Percentiles rank a stretch among this genome's conserved stretches.
These are phyloP conservation scores for Zophobas morio DNA, from an alignment of 1,140 invertebrate genomes.

Conservation along the genomic window DNA sequence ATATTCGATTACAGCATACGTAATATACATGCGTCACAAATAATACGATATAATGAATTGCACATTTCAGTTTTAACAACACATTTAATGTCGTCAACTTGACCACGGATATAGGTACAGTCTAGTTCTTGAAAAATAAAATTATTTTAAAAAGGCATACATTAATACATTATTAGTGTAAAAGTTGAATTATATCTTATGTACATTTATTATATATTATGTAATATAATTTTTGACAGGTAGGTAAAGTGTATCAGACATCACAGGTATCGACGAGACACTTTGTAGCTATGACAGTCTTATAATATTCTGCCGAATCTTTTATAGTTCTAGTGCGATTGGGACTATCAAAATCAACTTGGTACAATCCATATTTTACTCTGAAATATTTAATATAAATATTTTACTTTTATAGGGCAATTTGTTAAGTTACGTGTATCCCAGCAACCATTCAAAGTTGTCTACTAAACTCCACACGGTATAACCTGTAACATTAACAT, in stretches of 20 bases:
- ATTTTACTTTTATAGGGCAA: not conserved
- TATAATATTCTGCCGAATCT: slow-evolving; percentile 67
- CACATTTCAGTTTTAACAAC: too few relatives aligned
- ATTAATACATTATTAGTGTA: too few relatives aligned
- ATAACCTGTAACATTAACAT: slow-evolving; percentile 67
- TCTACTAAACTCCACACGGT: slow-evolving; percentile 83
- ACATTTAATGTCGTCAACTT: too few relatives aligned
- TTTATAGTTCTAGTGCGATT: slow-evolving; percentile 70
- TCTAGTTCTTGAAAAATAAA: too few relatives aligned
- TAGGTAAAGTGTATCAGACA: not conserved
- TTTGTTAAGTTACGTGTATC: slow-evolving; percentile 72
- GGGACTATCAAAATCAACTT: slow-evolving; percentile 72
- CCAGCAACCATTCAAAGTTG: slow-evolving; percentile 83
- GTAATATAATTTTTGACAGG: not conserved
- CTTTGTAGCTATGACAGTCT: slow-evolving; percentile 55
- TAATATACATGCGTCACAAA: too few relatives aligned
- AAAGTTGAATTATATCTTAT: too few relatives aligned
- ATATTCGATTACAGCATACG: too few relatives aligned
- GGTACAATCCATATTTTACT: slow-evolving; percentile 72
- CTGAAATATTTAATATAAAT: slow-evolving; percentile 60
- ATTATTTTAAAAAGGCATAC: too few relatives aligned
- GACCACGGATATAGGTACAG: too few relatives aligned
- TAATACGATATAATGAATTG: too few relatives aligned
- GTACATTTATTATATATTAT: too few relatives aligned
- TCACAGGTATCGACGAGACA: slow-evolving; percentile 58